Evolutionary conservation across 2,888 invertebrate species (phyloP).

Genomic region (Helleia helle): DNA sequence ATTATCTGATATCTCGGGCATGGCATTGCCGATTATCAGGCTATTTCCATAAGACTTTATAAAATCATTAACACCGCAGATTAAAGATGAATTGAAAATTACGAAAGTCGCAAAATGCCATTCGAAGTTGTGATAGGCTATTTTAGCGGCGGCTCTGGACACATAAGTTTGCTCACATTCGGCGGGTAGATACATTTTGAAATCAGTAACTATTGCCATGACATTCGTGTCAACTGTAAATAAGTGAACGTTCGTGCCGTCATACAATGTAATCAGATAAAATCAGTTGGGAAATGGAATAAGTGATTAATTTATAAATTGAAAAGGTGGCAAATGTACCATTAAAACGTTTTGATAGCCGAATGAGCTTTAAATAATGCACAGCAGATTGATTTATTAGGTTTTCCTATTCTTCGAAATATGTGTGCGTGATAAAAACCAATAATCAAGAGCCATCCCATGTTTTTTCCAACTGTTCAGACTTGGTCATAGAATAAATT

Average conservation of each 20-base stretch:
- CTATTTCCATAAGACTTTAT: conserved; percentile 34
- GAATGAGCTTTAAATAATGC: too few species aligned
- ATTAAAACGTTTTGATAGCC: not conserved
- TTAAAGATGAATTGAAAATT: conserved; percentile 37
- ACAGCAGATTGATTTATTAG: conserved; percentile 6
- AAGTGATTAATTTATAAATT: not conserved
- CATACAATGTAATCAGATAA: conserved; percentile 17
- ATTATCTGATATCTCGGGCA: conserved; percentile 22
- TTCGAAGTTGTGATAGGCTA: conserved; percentile 44
- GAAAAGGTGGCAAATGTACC: not conserved
- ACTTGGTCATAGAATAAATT: too few species aligned
- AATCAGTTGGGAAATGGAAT: conserved; percentile 16
- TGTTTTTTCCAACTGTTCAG: too few species aligned
- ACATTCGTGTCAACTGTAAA: conserved; percentile 16
- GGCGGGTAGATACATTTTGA: conserved; percentile 3
- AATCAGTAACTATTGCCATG: conserved; percentile 9
- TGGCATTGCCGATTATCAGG: conserved; percentile 32
- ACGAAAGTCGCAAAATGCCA: conserved; percentile 43
- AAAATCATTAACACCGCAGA: conserved; percentile 36
- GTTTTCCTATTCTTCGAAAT: not conserved
- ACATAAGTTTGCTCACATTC: conserved; percentile 26
- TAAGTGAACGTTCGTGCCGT: conserved; percentile 18
- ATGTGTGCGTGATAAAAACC: not conserved
- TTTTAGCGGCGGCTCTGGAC: conserved; percentile 36
- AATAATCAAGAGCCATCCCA: too few species aligned